Conservation (phyloP, 2,888 invertebrate species). For the Drosophila planitibia region DNA sequence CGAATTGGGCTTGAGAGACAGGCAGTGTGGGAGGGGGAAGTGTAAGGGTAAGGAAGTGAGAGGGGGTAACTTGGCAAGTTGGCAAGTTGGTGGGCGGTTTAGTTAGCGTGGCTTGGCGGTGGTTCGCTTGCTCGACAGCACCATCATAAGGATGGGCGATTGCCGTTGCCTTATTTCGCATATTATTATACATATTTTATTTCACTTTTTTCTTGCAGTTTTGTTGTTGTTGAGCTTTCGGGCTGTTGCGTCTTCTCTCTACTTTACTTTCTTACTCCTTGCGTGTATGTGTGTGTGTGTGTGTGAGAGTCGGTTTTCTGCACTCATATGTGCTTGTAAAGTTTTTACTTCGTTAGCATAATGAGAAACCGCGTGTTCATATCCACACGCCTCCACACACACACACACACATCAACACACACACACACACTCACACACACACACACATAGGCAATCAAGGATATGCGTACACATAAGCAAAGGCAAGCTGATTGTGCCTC, state of each 20-base stretch:
- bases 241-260: slow-evolving; percentile 59
- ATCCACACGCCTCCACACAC: slow-evolving; percentile 59
- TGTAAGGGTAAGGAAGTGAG: not conserved
- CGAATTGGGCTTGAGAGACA: slow-evolving; percentile 19
- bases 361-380: slow-evolving; percentile 82
- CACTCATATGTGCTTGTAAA: slow-evolving; percentile 82
- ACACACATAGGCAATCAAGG: slow-evolving; percentile 8
- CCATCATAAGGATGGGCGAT: slow-evolving; percentile 14
- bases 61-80: slow-evolving; percentile 35
- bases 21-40: not conserved
- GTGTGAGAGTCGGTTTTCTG: slow-evolving; percentile 38
- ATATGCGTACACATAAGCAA: slow-evolving; percentile 36
- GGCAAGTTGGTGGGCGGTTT: slow-evolving; percentile 39
- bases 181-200: slow-evolving; percentile 77
- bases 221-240: slow-evolving; percentile 50
- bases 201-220: slow-evolving; percentile 62
- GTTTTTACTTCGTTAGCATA: slow-evolving; percentile 83
- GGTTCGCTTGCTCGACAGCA: not conserved
- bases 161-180: slow-evolving; percentile 66
- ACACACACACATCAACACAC: slow-evolving; percentile 12
- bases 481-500: slow-evolving; percentile 68
- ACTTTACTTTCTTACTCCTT: slow-evolving; percentile 33
- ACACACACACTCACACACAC: slow-evolving; percentile 5
- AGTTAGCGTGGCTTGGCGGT: slow-evolving; percentile 23
- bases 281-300: slow-evolving; percentile 1